A percentile compares a stretch with the other conserved stretches of the same genome.
These are phyloP conservation scores for Drosophila paulistorum DNA, from an alignment of 1,140 invertebrate species.

Conservation along the genomic window DNA sequence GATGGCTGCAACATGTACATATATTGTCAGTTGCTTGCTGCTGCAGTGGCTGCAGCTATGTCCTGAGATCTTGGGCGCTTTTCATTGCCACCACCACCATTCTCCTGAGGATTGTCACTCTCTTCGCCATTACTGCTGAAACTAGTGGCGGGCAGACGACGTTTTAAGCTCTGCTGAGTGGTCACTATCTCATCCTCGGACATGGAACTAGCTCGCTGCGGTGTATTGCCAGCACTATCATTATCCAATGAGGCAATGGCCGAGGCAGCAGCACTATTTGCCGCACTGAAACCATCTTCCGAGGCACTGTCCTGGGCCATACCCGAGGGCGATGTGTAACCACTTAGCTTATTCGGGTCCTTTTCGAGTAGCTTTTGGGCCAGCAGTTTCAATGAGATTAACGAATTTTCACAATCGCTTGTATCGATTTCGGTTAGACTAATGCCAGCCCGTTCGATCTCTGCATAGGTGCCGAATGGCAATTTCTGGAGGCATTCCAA, in stretches of 20 bases:
- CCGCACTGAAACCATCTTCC: constrained; percentile 78
- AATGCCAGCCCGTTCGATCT: constrained; percentile 94
- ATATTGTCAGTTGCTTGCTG: constrained; percentile 78
- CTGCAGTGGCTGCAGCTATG: constrained; percentile 31
- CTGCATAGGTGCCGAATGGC: constrained; percentile 97
- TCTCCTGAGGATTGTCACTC: constrained; percentile 67
- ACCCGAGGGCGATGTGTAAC: constrained; percentile 75
- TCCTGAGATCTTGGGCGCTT: constrained; percentile 56
- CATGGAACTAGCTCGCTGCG: constrained; percentile 70
- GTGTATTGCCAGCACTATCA: constrained; percentile 75
- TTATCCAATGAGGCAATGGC: constrained; percentile 78
- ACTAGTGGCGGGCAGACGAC: constrained; percentile 65
- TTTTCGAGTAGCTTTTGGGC: constrained; percentile 93
- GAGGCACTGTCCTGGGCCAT: constrained; percentile 80
- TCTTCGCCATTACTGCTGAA: constrained; percentile 79
- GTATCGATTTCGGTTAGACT: constrained; percentile 97
- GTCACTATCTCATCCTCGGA: constrained; percentile 72
- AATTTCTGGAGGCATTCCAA: constrained; percentile 96
- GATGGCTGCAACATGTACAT: constrained; percentile 72
- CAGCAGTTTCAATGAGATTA: constrained; percentile 91
- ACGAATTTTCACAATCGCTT: constrained; percentile 95
- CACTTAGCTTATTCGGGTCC: constrained; percentile 86
- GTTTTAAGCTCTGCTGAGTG: constrained; percentile 57
- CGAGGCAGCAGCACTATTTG: constrained; percentile 67
- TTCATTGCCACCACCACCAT: constrained; percentile 32